phyloP scores from a whole-genome alignment of 2,888 invertebrate genomes.

The Thysanoteuthis rhombus region DNA sequence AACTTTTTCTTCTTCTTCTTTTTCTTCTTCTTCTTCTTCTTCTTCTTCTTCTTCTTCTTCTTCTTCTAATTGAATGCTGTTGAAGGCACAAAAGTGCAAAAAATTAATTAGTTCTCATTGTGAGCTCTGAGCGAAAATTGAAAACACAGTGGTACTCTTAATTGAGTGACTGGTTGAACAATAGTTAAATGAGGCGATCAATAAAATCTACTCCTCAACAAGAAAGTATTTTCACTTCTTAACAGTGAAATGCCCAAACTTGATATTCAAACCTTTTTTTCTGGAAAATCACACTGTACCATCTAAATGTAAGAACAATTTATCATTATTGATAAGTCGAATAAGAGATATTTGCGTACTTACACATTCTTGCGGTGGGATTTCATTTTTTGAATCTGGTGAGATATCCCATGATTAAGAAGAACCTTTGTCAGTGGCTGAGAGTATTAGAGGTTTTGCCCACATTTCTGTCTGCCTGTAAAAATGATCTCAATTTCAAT shows the following conservation, averaged over 20 bases:
- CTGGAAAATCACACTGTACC: background rate
- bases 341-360: background rate
- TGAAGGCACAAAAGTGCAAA: background rate
- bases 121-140: background rate
- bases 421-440: no score
- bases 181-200: background rate
- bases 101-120: background rate
- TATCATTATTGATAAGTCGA: background rate
- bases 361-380: background rate
- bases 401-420: no score
- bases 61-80: background rate
- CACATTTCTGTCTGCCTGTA: no score
- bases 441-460: no score
- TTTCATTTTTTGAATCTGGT: no score
- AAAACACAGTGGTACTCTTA: background rate
- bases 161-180: background rate
- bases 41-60: background rate
- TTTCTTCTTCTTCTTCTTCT: background rate
- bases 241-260: background rate
- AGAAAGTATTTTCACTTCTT: background rate
- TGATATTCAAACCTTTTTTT: background rate
- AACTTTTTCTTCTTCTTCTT: background rate
- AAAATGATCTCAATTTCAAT: no score
- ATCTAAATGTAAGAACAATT: background rate
- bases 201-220: background rate